phyloP scores from a whole-genome alignment of 2,113 vertebrate species.

The Synodontis membranacea region DNA sequence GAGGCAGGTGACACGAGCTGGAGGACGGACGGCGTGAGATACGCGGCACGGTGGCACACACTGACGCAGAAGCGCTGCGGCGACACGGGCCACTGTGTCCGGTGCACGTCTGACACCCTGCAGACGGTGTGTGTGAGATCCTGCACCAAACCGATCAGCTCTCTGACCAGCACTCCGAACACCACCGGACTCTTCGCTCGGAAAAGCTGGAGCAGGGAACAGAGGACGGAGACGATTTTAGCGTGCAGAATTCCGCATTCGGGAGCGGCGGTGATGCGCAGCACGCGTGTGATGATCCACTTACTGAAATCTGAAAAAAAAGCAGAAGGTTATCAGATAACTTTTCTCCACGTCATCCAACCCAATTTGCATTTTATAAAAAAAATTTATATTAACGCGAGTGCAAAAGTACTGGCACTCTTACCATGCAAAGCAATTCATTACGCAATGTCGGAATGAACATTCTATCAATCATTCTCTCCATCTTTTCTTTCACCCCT shows the following conservation, averaged over 20 bases:
- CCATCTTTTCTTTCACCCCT: not conserved
- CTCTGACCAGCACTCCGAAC: conserved; percentile 79
- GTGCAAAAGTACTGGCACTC: not conserved
- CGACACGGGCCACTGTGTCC: conserved; percentile 77
- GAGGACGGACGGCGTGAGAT: conserved; percentile 80
- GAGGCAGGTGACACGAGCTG: conserved; percentile 74
- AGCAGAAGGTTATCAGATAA: not conserved
- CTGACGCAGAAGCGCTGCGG: conserved; percentile 74
- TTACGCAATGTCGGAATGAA: not conserved
- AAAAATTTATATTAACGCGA: not conserved
- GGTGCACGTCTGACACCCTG: conserved; percentile 21
- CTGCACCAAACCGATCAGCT: conserved; percentile 80
- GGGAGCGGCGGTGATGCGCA: conserved; percentile 86
- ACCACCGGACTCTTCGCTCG: conserved; percentile 80
- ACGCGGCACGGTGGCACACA: conserved; percentile 60
- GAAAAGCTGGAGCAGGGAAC: conserved; percentile 87
- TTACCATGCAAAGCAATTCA: not conserved
- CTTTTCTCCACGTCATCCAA: not conserved
- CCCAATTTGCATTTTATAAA: not conserved
- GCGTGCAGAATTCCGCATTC: conserved; percentile 81
- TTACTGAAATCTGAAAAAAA: conserved; percentile 85
- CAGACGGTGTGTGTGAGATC: conserved; percentile 78
- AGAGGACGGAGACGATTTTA: conserved; percentile 82
- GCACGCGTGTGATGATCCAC: conserved; percentile 89
- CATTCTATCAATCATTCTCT: not conserved